A percentile compares a stretch with the other conserved stretches of the same genome.
Evolutionary conservation across 1,140 invertebrate species (phyloP).

Genomic region (Drosophila mojavensis): DNA sequence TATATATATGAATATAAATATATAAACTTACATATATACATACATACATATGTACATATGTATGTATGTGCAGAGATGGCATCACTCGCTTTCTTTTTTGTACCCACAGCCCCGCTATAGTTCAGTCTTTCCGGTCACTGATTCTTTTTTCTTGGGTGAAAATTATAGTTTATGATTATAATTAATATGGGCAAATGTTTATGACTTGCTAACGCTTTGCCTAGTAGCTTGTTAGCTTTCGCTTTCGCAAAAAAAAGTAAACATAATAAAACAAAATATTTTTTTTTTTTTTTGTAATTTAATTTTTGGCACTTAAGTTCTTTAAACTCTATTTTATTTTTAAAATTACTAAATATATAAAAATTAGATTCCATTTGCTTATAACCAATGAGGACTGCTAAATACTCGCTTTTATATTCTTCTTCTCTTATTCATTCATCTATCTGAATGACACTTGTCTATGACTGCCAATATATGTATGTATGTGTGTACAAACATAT

Average conservation of each 20-base stretch:
- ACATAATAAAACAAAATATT: background rate
- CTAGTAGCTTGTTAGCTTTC: constrained; percentile 58
- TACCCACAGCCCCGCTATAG: constrained; percentile 25
- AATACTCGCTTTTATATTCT: too few species aligned
- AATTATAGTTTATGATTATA: constrained; percentile 74
- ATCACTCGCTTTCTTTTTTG: constrained; percentile 56
- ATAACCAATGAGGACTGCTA: too few species aligned
- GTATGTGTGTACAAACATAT: too few species aligned
- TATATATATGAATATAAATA: background rate
- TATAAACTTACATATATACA: background rate
- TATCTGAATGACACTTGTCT: too few species aligned
- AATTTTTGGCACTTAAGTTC: background rate
- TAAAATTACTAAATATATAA: too few species aligned
- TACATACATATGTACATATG: background rate
- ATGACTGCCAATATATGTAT: too few species aligned
- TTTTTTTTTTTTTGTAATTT: background rate
- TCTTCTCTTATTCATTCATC: too few species aligned
- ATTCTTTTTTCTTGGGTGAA: constrained; percentile 74
- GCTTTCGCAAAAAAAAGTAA: constrained; percentile 39
- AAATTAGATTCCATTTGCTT: too few species aligned
- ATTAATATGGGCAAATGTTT: constrained; percentile 73
- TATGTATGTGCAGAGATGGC: background rate
- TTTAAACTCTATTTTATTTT: too few species aligned
- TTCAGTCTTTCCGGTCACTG: constrained; percentile 69
- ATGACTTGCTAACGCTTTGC: constrained; percentile 22